Conservation (phyloP, 1,140 invertebrate species). For the Gonatopus flavifemur region DNA sequence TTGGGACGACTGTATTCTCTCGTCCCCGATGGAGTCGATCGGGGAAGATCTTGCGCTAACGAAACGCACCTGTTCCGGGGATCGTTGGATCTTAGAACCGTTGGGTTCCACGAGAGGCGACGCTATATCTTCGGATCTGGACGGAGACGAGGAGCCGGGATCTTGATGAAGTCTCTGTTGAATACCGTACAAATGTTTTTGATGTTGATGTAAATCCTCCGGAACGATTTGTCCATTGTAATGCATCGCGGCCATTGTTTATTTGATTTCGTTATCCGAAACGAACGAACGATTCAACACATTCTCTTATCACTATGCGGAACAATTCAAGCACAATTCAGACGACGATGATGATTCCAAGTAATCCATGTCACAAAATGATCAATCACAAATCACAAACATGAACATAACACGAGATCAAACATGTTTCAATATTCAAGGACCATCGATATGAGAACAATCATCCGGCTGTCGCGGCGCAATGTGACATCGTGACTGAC, state of each 20-base stretch:
- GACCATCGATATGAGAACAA: constrained; percentile 21
- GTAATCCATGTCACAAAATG: not conserved
- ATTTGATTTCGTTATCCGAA: not conserved
- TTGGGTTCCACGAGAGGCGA: constrained; percentile 19
- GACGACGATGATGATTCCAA: constrained; percentile 5
- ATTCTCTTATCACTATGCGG: constrained; percentile 1
- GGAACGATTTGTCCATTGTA: constrained; percentile 43
- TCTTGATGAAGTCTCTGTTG: constrained; percentile 34
- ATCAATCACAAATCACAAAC: constrained; percentile 10
- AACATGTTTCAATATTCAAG: constrained; percentile 4
- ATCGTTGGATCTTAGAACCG: too few species aligned
- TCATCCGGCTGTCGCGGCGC: constrained; percentile 34
- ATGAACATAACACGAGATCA: constrained; percentile 8
- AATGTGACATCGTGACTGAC: constrained; percentile 39
- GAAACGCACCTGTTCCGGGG: constrained; percentile 18
- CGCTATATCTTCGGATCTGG: constrained; percentile 34
- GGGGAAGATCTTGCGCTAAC: constrained; percentile 17
- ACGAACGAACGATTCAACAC: constrained; percentile 7
- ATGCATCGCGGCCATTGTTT: constrained; percentile 45
- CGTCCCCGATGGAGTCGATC: constrained; percentile 27
- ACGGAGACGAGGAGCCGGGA: constrained; percentile 30
- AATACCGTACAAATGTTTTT: constrained; percentile 33
- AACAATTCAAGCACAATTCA: not conserved
- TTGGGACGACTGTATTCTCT: constrained; percentile 15
- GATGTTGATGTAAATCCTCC: constrained; percentile 42